Base-by-base conservation (phyloP, 2,113 vertebrate species). In the Motacilla tschutschensis region DNA sequence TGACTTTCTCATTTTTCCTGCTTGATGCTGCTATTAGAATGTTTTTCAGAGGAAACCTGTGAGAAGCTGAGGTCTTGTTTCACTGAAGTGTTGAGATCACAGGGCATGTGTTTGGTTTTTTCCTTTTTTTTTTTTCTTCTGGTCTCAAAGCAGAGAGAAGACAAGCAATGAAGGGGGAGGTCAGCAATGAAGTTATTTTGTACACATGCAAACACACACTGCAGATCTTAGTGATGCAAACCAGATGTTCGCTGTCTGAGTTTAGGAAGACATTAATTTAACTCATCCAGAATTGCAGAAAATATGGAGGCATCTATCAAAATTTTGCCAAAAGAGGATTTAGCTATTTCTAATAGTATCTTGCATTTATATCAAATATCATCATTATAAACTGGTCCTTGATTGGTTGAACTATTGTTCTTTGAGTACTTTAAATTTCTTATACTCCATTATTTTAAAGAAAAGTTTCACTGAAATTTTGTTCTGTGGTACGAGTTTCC, bases 201-300 rank as follows among this genome's bases (percentile, higher is more conserved):
- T 77, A 67, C 57, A 44, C 59, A 91, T 66, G 67, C 64, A 86
- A 88, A 70, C 67, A 92, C 35, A 85, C 59, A 62, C 59, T 89
- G 91, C 21, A 79, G 44, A 88, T 86, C 88, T 84, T 60, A 40
- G 59, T 86, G 90, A 92, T 91, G 51, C 19, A 65, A 94, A 91
- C 80, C 91, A 93, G 88, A 92, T 94, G 93, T 79, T 82, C 59
- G 35, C 59, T 82, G 74, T 88, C 91, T 92, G 86, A 86, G 63
- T 86, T 31, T 86, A 81, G 33, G 36, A 80, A 90, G 33, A 48
- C 26, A 65, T 46, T 58, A 47, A 82, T 75, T 83, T 87, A 88
- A 76, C 66, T 88, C 43, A 50, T 63, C 80, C 25, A 51, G 38
- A 47, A 10, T 72, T 65, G 31, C 26, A 86, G 55, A 84, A 88